Conservation (phyloP, 1,140 invertebrate genomes). For the Cydia splendana region DNA sequence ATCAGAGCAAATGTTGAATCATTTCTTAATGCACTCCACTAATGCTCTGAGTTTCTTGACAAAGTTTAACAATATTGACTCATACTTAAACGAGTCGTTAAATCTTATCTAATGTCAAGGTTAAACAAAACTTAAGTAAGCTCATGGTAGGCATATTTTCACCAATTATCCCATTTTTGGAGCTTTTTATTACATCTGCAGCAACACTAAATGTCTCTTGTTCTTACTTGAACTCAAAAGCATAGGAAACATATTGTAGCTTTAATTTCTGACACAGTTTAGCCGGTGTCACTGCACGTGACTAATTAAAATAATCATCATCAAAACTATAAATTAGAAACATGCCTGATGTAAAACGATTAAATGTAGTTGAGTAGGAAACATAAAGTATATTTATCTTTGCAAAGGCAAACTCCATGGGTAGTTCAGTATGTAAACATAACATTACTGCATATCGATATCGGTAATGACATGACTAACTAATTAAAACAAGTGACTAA, state of each 20-base stretch:
- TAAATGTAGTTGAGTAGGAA: background rate
- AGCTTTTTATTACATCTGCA: slow-evolving; percentile 5
- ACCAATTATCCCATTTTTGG: background rate
- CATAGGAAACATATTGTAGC: background rate
- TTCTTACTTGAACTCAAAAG: background rate
- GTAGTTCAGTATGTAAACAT: slow-evolving; percentile 4
- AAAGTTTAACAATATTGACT: slow-evolving; percentile 24
- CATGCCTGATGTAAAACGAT: background rate
- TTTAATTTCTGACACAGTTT: background rate
- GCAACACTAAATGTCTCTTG: background rate
- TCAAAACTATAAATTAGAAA: background rate
- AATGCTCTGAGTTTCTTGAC: slow-evolving; percentile 23
- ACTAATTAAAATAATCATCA: slow-evolving; percentile 5
- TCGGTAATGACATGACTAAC: slow-evolving; percentile 20
- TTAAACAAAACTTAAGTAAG: slow-evolving; percentile 12
- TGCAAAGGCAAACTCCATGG: background rate
- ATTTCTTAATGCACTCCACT: slow-evolving; percentile 19
- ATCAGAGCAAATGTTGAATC: slow-evolving; percentile 30
- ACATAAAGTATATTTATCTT: background rate
- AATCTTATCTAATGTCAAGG: slow-evolving; percentile 30
- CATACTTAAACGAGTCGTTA: slow-evolving; percentile 31
- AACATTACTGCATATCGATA: slow-evolving; percentile 8
- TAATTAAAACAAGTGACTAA: slow-evolving; percentile 28
- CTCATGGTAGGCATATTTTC: slow-evolving; percentile 16
- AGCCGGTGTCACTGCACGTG: background rate